Base-by-base conservation (phyloP, 2,113 vertebrate genomes). In the Xyliphius kryptos region DNA sequence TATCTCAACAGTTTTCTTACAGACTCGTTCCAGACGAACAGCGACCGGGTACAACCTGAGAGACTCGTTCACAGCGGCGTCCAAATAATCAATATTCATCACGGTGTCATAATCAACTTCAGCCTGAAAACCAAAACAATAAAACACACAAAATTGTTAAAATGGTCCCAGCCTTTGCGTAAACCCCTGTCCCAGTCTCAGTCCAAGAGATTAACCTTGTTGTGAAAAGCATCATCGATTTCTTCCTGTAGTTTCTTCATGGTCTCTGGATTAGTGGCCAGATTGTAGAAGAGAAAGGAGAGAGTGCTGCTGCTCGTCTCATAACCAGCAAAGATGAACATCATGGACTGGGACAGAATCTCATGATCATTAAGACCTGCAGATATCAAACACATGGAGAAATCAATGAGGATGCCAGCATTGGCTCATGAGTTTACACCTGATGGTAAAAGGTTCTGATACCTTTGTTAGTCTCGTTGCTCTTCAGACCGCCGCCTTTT, bases 41-140 rank as follows among this genome's bases (percentile, higher is more conserved):
- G 0, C 60, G 0, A 51, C 0, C 0, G 90, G 89, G 10, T 68
- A 92, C 7, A 94, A 65, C 13, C 85, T 69, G 38, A 88, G 71
- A 1, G 79, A 61, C 74, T 96, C 89, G 0, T 79, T 91, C 61
- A 93, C 16, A 11, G 88, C 89, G 83, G 88, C 90, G 12, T 94
- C 85, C 3, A 95, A 76, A 66, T 91, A 93, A 2, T 93, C 88
- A 89, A 94, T 88, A 71, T 89, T 80, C 56, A 66, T 65, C 69
- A 92, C 0, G 0, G 14, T 0, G 0, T 67, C 75, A 13, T 91
- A 93, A 0, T 68, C 86, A 48, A 81, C 80, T 9, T 40, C 2
- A n/a, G 69, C 69, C 89, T 94, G n/a, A n/a, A n/a, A n/a, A n/a
- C n/a, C n/a, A n/a, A n/a, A n/a, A n/a, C n/a, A n/a, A n/a, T n/a